Evolutionary conservation across 2,113 vertebrate genomes (phyloP).

Genomic region (Xenopus borealis): DNA sequence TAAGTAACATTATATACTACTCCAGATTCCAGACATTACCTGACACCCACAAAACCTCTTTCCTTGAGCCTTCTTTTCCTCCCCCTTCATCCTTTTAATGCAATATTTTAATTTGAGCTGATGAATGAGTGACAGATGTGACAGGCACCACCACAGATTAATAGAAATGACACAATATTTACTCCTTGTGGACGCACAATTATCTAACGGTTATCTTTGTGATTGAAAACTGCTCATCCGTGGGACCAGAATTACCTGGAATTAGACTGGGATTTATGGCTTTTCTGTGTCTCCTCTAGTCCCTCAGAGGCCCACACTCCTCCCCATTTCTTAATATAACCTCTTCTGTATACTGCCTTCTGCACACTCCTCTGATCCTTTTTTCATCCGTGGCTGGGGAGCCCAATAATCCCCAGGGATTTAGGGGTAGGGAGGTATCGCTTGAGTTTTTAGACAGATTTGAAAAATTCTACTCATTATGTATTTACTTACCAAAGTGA

Average conservation of each 20-base stretch:
- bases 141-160: not conserved
- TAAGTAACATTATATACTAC: too few relatives aligned
- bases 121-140: not conserved
- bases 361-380: too few relatives aligned
- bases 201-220: not conserved
- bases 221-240: conserved; percentile 7
- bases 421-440: too few relatives aligned
- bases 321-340: not conserved
- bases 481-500: too few relatives aligned
- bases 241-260: not conserved
- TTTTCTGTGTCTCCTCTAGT: not conserved
- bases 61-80: not conserved
- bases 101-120: not conserved
- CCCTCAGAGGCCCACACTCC: not conserved
- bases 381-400: too few relatives aligned
- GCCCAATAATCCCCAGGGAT: too few relatives aligned
- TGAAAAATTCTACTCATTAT: too few relatives aligned
- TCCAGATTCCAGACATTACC: too few relatives aligned
- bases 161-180: conserved; percentile 2
- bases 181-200: not conserved
- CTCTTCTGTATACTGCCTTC: too few relatives aligned
- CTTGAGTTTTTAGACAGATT: too few relatives aligned
- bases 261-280: not conserved
- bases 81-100: not conserved
- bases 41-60: too few relatives aligned